phyloP scores from a whole-genome alignment of 2,797 vertebrate species.

The Philypnodon macrostomus region DNA sequence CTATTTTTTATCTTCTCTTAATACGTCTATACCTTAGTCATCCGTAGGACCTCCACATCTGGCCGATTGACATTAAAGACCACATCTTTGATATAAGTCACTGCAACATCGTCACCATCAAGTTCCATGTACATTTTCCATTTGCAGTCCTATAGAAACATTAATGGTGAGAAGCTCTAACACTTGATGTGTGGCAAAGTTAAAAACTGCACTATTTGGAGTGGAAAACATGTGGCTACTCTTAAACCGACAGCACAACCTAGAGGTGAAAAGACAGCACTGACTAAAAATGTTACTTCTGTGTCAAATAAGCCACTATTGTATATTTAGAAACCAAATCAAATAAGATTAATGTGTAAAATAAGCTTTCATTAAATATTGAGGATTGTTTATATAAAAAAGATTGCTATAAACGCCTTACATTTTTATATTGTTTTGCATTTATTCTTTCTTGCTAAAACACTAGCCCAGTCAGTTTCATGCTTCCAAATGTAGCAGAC shows the following conservation, averaged over 20 bases:
- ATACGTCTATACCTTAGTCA: constrained; percentile 89
- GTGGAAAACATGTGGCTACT: constrained; percentile 23
- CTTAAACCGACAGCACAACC: constrained; percentile 79
- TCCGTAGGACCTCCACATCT: constrained; percentile 87
- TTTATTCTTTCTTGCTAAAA: constrained; percentile 4
- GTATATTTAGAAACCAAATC: constrained; percentile 1
- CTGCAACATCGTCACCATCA: constrained; percentile 93
- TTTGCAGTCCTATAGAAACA: constrained; percentile 88
- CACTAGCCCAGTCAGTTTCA: not conserved
- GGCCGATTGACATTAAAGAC: constrained; percentile 88
- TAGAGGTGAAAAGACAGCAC: constrained; percentile 65
- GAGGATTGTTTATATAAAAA: not conserved
- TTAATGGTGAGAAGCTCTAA: constrained; percentile 19
- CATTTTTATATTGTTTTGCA: not conserved
- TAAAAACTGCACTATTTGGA: constrained; percentile 26
- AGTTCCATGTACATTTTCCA: constrained; percentile 99
- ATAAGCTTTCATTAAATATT: not conserved
- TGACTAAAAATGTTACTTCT: constrained; percentile 23
- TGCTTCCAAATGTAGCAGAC: constrained; percentile 33
- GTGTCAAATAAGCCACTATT: too few relatives aligned
- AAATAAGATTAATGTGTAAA: not conserved
- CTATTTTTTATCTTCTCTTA: too few relatives aligned
- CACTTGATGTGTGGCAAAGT: constrained; percentile 33
- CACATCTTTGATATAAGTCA: constrained; percentile 97
- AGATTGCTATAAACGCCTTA: not conserved